These are phyloP conservation scores for Drosophila guanche DNA, from an alignment of 1,140 invertebrate species.

Conservation along the genomic window DNA sequence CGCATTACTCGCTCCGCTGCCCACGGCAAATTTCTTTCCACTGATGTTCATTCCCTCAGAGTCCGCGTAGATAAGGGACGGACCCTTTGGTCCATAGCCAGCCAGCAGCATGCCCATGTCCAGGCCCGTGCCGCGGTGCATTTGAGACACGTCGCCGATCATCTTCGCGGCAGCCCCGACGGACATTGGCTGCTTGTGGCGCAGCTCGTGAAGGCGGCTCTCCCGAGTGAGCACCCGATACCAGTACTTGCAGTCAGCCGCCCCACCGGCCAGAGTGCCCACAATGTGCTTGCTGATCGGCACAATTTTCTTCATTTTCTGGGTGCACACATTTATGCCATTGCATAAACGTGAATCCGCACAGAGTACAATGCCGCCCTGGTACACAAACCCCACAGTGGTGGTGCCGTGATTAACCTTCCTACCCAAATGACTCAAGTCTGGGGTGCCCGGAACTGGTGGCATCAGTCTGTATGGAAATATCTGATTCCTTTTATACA, in stretches of 20 bases:
- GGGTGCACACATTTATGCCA: slow-evolving; percentile 93
- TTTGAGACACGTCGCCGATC: slow-evolving; percentile 98
- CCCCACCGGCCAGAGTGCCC: slow-evolving; percentile 87
- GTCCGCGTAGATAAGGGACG: slow-evolving; percentile 98
- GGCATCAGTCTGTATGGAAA: slow-evolving; percentile 86
- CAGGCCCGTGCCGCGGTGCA: slow-evolving; percentile 95
- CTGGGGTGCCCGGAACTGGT: slow-evolving; percentile 86
- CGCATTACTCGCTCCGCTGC: slow-evolving; percentile 97
- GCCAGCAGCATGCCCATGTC: slow-evolving; percentile 97
- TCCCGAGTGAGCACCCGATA: slow-evolving; percentile 96
- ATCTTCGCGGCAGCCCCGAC: slow-evolving; percentile 98
- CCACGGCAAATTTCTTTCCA: slow-evolving; percentile 96
- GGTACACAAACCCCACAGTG: slow-evolving; percentile 94
- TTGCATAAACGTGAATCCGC: slow-evolving; percentile 98
- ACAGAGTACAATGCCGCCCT: slow-evolving; percentile 96
- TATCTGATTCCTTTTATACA: slow-evolving; percentile 78
- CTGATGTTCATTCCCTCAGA: slow-evolving; percentile 95
- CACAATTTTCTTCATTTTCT: slow-evolving; percentile 97
- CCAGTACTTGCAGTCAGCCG: slow-evolving; percentile 99
- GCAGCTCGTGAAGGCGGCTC: slow-evolving; percentile 95
- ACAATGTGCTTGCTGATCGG: slow-evolving; percentile 94
- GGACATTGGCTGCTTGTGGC: slow-evolving; percentile 91
- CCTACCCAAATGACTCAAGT: slow-evolving; percentile 89
- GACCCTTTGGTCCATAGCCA: slow-evolving; percentile 97
- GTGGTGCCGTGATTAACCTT: slow-evolving; percentile 98